Conservation (phyloP, 1,140 invertebrate genomes). For the Bemisia tabaci region DNA sequence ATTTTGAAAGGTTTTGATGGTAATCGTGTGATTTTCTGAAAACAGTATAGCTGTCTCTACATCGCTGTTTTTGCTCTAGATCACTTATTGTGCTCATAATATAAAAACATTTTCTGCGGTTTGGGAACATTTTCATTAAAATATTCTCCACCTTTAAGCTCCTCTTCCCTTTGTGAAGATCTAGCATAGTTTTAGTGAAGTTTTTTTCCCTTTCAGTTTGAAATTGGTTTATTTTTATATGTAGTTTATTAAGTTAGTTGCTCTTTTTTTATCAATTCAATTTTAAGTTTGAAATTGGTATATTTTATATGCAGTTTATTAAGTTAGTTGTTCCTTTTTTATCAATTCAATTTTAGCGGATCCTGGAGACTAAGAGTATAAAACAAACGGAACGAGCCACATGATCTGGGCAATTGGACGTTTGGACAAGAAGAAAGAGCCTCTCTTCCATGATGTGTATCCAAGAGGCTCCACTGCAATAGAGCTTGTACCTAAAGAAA, state of each 20-base stretch:
- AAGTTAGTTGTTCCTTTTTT: background rate
- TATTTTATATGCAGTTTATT: background rate
- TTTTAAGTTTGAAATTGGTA: too few relatives aligned
- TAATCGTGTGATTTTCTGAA: conserved; percentile 3
- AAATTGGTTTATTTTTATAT: background rate
- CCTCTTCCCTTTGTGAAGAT: background rate
- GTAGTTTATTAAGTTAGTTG: too few relatives aligned
- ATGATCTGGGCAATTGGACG: conserved; percentile 76
- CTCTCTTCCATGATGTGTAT: conserved; percentile 69
- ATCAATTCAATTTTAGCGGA: conserved; percentile 45
- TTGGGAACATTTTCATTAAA: too few relatives aligned
- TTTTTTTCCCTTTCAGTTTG: background rate
- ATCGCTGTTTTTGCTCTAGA: too few relatives aligned
- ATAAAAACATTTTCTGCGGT: too few relatives aligned
- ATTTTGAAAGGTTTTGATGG: too few relatives aligned
- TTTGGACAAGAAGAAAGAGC: conserved; percentile 61
- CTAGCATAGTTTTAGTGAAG: background rate
- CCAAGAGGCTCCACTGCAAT: conserved; percentile 52
- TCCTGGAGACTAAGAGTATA: conserved; percentile 58
- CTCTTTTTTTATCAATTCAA: too few relatives aligned
- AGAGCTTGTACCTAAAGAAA: conserved; percentile 47
- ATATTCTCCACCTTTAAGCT: background rate
- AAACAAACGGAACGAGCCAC: conserved; percentile 45
- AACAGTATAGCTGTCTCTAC: too few relatives aligned
- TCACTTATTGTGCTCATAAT: too few relatives aligned